Percentiles rank a stretch among this genome's conserved stretches.
phyloP scores from a whole-genome alignment of 2,888 invertebrate species.

The Chalcis sispes region DNA sequence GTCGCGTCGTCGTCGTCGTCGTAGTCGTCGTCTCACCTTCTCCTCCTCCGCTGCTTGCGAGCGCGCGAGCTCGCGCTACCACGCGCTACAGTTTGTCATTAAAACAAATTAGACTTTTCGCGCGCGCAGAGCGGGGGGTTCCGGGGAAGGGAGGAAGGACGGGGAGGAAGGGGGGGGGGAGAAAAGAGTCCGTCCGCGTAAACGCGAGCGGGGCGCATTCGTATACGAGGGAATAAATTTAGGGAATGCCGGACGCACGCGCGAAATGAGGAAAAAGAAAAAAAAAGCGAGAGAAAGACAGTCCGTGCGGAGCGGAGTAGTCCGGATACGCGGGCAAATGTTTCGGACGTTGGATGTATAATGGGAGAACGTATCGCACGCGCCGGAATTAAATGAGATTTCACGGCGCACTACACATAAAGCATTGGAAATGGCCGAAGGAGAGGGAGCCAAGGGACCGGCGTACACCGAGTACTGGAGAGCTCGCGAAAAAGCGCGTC shows the following conservation, averaged over 20 bases:
- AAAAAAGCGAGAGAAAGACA: slow-evolving; percentile 51
- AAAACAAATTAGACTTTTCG: slow-evolving; percentile 56
- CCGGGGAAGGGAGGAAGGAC: background rate
- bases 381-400: slow-evolving; percentile 73
- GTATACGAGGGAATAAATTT: slow-evolving; percentile 65
- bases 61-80: too few species aligned
- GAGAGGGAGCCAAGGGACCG: background rate
- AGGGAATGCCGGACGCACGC: slow-evolving; percentile 63
- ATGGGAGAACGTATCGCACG: slow-evolving; percentile 69
- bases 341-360: slow-evolving; percentile 68
- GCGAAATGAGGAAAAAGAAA: slow-evolving; percentile 49
- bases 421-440: slow-evolving; percentile 70
- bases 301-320: background rate
- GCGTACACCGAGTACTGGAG: too few species aligned
- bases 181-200: background rate
- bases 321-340: slow-evolving; percentile 63
- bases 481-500: slow-evolving; percentile 27
- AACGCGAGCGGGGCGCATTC: background rate
- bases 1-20: slow-evolving; percentile 27
- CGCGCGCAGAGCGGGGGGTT: slow-evolving; percentile 8
- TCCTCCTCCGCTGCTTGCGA: too few species aligned
- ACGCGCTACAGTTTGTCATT: slow-evolving; percentile 53
- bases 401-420: slow-evolving; percentile 74
- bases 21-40: background rate
- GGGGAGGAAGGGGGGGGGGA: background rate